Conservation (phyloP, 2,797 vertebrate genomes). For the Danio choprae region DNA sequence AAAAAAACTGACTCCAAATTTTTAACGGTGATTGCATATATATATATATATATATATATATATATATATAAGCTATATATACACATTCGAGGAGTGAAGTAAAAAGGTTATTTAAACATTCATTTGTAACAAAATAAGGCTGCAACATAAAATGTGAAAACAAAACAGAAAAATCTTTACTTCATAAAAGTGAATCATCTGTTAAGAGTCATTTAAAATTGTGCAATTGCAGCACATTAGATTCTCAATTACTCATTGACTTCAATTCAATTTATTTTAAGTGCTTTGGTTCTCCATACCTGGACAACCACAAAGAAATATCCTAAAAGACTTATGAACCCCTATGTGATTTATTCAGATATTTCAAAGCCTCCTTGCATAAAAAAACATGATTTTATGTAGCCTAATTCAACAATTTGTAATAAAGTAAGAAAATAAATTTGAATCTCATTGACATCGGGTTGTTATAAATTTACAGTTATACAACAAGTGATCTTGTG, state of each 20-base stretch:
- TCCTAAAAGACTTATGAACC: too few relatives aligned
- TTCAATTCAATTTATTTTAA: too few relatives aligned
- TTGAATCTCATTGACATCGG: not conserved
- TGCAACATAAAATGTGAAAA: not conserved
- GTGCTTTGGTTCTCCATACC: not conserved
- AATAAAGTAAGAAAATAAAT: not conserved
- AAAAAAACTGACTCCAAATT: too few relatives aligned
- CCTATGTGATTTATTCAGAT: too few relatives aligned
- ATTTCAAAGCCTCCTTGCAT: not conserved
- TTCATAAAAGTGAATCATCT: not conserved
- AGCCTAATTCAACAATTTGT: not conserved
- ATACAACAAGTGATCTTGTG: not conserved
- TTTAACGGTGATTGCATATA: too few relatives aligned
- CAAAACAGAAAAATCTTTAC: too few relatives aligned
- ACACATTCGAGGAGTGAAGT: too few relatives aligned
- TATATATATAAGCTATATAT: too few relatives aligned
- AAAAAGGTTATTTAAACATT: too few relatives aligned
- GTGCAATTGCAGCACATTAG: not conserved
- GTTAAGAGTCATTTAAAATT: not conserved
- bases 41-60: too few relatives aligned
- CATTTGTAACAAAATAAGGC: not conserved
- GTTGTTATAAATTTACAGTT: conserved; percentile 2
- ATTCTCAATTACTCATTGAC: too few relatives aligned
- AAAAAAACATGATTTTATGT: not conserved
- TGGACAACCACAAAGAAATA: too few relatives aligned